phyloP scores from a whole-genome alignment of 2,888 invertebrate genomes.

The Pegoplata infirma region DNA sequence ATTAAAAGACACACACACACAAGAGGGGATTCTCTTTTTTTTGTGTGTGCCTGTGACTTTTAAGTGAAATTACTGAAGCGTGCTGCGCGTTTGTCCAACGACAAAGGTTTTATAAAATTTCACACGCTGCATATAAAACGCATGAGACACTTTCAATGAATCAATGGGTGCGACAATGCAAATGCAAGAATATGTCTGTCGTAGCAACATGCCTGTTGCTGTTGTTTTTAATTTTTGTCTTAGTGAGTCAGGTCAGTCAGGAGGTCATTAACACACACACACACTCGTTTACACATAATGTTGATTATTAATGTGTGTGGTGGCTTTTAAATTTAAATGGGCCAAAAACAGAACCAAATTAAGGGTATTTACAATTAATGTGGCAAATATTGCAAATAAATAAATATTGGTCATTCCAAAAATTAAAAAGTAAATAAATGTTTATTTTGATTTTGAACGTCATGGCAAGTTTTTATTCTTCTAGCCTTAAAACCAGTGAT shows the following conservation, averaged over 20 bases:
- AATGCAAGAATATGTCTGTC: background rate
- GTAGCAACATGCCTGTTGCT: background rate
- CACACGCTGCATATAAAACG: constrained; percentile 55
- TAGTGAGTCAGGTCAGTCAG: constrained; percentile 37
- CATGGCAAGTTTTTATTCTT: too few relatives aligned
- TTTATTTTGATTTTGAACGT: too few relatives aligned
- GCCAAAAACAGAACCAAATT: too few relatives aligned
- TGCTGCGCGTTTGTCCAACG: constrained; percentile 60
- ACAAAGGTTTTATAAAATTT: constrained; percentile 45
- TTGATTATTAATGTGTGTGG: constrained; percentile 22
- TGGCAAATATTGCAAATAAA: too few relatives aligned
- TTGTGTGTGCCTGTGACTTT: constrained; percentile 63
- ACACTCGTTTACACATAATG: constrained; percentile 28
- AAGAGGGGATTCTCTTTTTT: constrained; percentile 18
- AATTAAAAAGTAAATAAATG: too few relatives aligned
- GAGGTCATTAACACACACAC: constrained; percentile 33
- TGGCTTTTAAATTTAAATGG: constrained; percentile 30
- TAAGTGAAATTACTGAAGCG: constrained; percentile 76
- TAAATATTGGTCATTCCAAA: too few relatives aligned
- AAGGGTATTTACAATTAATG: too few relatives aligned
- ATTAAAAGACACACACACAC: constrained; percentile 19
- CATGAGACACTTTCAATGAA: constrained; percentile 33
- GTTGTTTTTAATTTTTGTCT: background rate
- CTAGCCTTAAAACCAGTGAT: too few relatives aligned
- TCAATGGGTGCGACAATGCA: background rate